Percentiles rank a stretch among this genome's conserved stretches.
Evolutionary conservation across 2,797 vertebrate genomes (phyloP).

Genomic region (Chiropotes sagulatus): DNA sequence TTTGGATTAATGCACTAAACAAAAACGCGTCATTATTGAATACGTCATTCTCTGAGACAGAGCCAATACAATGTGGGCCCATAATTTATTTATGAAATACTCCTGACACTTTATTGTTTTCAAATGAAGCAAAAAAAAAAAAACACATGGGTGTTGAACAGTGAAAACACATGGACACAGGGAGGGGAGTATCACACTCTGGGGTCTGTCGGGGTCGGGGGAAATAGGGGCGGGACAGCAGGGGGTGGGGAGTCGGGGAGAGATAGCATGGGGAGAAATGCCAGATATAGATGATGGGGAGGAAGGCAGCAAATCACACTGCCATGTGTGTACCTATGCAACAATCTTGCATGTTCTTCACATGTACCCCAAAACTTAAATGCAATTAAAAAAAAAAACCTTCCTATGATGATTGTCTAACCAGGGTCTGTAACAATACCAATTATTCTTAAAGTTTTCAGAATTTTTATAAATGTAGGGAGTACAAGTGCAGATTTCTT

Average conservation of each 20-base stretch:
- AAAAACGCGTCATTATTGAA: not conserved
- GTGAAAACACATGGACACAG: too few relatives aligned
- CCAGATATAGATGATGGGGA: too few relatives aligned
- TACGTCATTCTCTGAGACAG: not conserved
- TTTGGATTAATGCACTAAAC: not conserved
- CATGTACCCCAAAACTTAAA: too few relatives aligned
- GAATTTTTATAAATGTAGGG: not conserved
- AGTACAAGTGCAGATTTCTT: not conserved
- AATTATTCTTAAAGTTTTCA: not conserved
- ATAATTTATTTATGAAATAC: not conserved
- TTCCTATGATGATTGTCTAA: not conserved
- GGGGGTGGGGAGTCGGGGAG: too few relatives aligned
- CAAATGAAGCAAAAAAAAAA: not conserved
- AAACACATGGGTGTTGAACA: too few relatives aligned
- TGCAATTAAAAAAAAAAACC: not conserved
- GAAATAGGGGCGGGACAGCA: too few relatives aligned
- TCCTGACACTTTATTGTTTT: not conserved
- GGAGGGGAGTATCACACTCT: too few relatives aligned
- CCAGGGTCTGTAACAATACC: not conserved
- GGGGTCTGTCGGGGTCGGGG: too few relatives aligned
- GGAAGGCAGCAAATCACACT: too few relatives aligned
- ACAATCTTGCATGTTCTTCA: too few relatives aligned
- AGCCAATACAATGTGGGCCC: not conserved
- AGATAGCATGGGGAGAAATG: too few relatives aligned
- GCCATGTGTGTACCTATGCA: too few relatives aligned